Evolutionary conservation across 2,113 vertebrate species (phyloP), one percentile per base, ranked within the genome.

Genomic region (Urocitellus parryii): DNA sequence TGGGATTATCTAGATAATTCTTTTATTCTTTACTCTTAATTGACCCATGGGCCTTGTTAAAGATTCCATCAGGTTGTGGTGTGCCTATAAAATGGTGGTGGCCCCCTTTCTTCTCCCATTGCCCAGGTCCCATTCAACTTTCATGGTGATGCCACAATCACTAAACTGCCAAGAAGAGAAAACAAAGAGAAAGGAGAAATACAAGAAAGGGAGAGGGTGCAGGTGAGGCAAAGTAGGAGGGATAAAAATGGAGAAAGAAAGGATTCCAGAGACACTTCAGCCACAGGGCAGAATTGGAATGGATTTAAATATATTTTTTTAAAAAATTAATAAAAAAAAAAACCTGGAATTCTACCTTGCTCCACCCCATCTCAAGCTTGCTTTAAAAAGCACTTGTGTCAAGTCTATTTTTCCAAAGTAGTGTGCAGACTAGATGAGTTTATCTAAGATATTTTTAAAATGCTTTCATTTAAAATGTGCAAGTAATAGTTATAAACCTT

Each of bases 371-470:
- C 48, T 81, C 39, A 39, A 84, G 45, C 67, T 77, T 80, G 72
- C 51, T 80, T 88, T 73, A 86, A 39, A 91, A 78, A 68, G 13
- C 25, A 63, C 3, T 56, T 32, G 8, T 90, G n/a, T n/a, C 83
- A 95, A 56, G 42, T 67, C 39, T 72, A 29, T 20, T 94, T 91
- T 88, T 68, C 29, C 48, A 95, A 90, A 96, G 65, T 27, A n/a
- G 74, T 58, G 16, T 45, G 5, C 18, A 65, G 78, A 63, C 12
- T 53, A 24, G 58, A 92, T 78, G 11, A 5, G 3, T 12, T 67
- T 79, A 16, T 53, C 51, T 87, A 37, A 96, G 51, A 4, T 72
- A 63, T 37, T 72, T 90, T 72, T n/a, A 1, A 16, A 83, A n/a
- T 53, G 2, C 20, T 88, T 32, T 85, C 24, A 48, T 72, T 94